Evolutionary conservation across 1,140 invertebrate genomes (phyloP), one percentile per base, ranked within the genome.

Genomic region (Gryon sp.): DNA sequence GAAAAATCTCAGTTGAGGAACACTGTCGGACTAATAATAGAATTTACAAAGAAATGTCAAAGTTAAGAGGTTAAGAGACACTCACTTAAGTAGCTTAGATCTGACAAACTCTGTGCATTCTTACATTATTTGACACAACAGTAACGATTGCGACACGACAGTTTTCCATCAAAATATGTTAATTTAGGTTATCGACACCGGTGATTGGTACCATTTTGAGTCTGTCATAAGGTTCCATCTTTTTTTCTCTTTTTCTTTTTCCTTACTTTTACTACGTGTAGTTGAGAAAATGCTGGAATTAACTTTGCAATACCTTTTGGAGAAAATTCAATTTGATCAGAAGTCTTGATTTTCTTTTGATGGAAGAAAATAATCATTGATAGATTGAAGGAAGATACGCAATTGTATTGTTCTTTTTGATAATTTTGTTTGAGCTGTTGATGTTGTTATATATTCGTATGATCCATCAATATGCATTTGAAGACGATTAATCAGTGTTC

Each of bases 1-100:
- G 7, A 11, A 28, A 36, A 36, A 40, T 59, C 50, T 14, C 15
- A 26, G 4, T 53, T 1, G 15, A 9, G 34, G 18, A 53, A 32
- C 24, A 50, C 14, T 9, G 12, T 1, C 0, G 24, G 40, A 34
- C 34, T 41, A 57, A 45, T 40, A 57, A 26, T 36, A 24, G 4
- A 24, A 57, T 57, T 57, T 12, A 18, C 0, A 24, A 4, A 19
- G 11, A 32, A 43, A 57, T 28, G 19, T 45, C 19, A 52, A 65
- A 74, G 52, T 75, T 75, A 18, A 40, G 55, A 75, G 62, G 62
- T 75, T 66, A 24, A 24, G 16, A 26, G 30, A 66, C 62, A 55
- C n/a, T 59, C 15, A 38, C 24, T 59, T 28, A n/a, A 30, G 11
- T 66, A 43, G 36, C 19, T 52, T 66, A 74, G 40, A 63, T 48